Percentiles rank a stretch among this genome's conserved stretches.
Conservation (phyloP, 2,797 vertebrate species). For the Ptychadena robeensis region DNA sequence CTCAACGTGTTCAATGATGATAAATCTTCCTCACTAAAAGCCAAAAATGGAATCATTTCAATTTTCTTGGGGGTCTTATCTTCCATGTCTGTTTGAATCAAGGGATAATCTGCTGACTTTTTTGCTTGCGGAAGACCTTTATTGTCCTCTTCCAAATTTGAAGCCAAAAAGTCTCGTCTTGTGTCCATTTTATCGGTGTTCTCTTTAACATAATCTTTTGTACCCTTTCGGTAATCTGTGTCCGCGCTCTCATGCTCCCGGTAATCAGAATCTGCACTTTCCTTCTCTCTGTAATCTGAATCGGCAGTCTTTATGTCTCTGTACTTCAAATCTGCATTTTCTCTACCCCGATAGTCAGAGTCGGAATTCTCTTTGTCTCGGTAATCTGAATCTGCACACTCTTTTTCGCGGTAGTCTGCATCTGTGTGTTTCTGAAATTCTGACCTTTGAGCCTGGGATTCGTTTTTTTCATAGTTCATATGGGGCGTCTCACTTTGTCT, state of each 20-base stretch:
- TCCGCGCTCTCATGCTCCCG: neutral
- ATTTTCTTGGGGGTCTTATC: neutral
- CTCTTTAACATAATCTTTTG: neutral
- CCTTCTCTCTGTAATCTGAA: conserved; percentile 1
- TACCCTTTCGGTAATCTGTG: conserved; percentile 2
- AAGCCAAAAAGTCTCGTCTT: neutral
- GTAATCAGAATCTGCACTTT: conserved; percentile 18
- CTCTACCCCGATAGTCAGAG: conserved; percentile 1
- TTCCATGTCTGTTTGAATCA: neutral
- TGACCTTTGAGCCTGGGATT: neutral
- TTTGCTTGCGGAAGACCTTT: neutral
- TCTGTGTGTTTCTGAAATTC: conserved; percentile 5
- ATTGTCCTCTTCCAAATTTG: neutral
- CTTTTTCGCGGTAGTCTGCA: conserved; percentile 33
- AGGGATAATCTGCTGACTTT: neutral
- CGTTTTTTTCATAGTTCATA: neutral
- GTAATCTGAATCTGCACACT: conserved; percentile 25
- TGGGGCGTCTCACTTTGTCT: conserved; percentile 42
- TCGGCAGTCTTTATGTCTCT: neutral
- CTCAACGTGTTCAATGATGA: neutral
- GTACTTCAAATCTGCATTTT: conserved; percentile 19
- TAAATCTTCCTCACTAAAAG: neutral
- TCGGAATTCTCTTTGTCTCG: conserved; percentile 16
- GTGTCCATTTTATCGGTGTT: neutral
- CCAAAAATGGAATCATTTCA: conserved; percentile 6